Percentiles rank a stretch among this genome's conserved stretches.
Conservation (phyloP, 2,797 vertebrate genomes). For the Urocyon cinereoargenteus region DNA sequence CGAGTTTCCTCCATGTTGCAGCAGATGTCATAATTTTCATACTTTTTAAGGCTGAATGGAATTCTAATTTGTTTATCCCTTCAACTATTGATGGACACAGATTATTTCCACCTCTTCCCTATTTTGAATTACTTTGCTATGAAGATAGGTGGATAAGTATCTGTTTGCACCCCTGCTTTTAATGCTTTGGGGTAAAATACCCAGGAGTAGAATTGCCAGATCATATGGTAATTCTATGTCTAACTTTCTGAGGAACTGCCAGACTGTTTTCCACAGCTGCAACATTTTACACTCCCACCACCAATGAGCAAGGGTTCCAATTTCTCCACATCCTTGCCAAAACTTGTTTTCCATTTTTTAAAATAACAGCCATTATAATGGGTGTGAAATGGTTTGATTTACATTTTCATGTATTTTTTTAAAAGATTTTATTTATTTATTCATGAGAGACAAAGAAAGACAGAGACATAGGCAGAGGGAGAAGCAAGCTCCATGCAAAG, state of each 20-base stretch:
- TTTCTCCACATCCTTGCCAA: background rate
- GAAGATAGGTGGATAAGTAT: background rate
- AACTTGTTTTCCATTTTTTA: background rate
- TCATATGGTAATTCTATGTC: background rate
- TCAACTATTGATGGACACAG: background rate
- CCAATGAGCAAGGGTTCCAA: background rate
- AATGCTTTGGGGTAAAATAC: background rate
- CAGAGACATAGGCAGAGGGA: too few species aligned
- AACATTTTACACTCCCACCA: background rate
- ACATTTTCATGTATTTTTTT: background rate
- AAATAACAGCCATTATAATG: background rate
- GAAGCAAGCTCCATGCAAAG: too few species aligned
- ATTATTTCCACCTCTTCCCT: background rate
- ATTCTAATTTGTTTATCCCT: background rate
- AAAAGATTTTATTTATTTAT: too few species aligned
- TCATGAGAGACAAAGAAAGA: too few species aligned
- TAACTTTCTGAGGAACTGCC: slow-evolving; percentile 30
- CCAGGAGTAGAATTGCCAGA: background rate
- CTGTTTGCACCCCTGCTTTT: background rate
- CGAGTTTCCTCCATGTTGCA: background rate
- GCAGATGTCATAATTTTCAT: background rate
- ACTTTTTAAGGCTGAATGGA: background rate
- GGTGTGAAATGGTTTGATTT: background rate
- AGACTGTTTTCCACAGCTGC: background rate
- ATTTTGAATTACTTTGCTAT: background rate